A percentile compares a stretch with the other conserved stretches of the same genome.
These are phyloP conservation scores for Opisthograptis luteolata DNA, from an alignment of 2,888 invertebrate genomes.

Conservation along the genomic window DNA sequence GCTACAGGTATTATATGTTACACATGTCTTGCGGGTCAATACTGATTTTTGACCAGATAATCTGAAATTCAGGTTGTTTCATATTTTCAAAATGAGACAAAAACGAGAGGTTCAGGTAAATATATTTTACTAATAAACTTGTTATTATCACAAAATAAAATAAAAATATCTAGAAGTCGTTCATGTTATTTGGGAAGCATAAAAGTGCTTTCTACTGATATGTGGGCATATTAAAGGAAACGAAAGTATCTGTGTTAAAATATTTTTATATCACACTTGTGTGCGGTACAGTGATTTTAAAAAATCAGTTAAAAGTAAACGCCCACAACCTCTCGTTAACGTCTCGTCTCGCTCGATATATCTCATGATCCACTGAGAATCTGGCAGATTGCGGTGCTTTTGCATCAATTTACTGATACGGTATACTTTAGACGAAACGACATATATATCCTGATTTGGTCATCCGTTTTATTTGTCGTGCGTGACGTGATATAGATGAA, in stretches of 20 bases:
- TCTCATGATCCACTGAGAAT: constrained; percentile 20
- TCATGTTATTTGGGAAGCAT: too few species aligned
- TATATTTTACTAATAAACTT: too few species aligned
- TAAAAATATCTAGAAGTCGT: too few species aligned
- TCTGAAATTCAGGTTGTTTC: constrained; percentile 39
- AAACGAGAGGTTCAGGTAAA: neutral
- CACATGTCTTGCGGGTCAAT: constrained; percentile 58
- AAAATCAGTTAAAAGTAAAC: constrained; percentile 12
- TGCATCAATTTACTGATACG: constrained; percentile 25
- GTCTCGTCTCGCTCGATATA: constrained; percentile 21
- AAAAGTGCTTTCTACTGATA: too few species aligned
- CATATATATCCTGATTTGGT: constrained; percentile 16
- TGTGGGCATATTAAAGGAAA: too few species aligned
- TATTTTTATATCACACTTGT: neutral
- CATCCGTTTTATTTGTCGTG: constrained; percentile 4
- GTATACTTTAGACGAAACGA: constrained; percentile 7
- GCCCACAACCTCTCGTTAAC: constrained; percentile 20
- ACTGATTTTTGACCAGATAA: constrained; percentile 61
- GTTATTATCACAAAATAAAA: too few species aligned
- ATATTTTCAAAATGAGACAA: constrained; percentile 18
- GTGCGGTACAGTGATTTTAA: neutral
- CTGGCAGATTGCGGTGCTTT: constrained; percentile 27
- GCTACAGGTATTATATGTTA: constrained; percentile 61
- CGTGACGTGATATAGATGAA: constrained; percentile 7
- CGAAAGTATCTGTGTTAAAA: neutral